Conservation (phyloP, 1,140 invertebrate genomes). For the Asobara japonica region DNA sequence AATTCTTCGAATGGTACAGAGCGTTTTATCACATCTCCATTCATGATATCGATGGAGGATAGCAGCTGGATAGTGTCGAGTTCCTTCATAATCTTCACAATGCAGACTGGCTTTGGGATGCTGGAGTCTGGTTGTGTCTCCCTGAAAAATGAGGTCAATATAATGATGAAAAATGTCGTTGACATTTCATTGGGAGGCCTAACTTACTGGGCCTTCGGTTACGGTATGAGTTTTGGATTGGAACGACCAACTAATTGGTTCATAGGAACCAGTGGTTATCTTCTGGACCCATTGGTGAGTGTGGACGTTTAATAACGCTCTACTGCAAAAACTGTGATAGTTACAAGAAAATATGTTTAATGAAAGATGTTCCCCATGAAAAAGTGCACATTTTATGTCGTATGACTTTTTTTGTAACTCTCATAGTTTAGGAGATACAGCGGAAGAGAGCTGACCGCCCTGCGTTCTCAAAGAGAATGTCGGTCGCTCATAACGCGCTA, state of each 20-base stretch:
- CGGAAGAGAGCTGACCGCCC: too few relatives aligned
- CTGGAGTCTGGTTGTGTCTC: slow-evolving; percentile 92
- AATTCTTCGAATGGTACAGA: slow-evolving; percentile 12
- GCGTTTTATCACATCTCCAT: slow-evolving; percentile 52
- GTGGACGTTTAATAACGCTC: too few relatives aligned
- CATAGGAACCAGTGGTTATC: slow-evolving; percentile 76
- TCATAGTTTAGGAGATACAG: too few relatives aligned
- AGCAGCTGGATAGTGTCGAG: slow-evolving; percentile 93
- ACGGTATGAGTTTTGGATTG: slow-evolving; percentile 88
- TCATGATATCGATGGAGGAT: slow-evolving; percentile 78
- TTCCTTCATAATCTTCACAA: slow-evolving; percentile 96
- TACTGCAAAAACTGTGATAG: too few relatives aligned
- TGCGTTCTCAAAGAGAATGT: too few relatives aligned
- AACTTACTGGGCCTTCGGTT: slow-evolving; percentile 96
- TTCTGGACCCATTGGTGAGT: slow-evolving; percentile 72
- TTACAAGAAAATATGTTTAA: too few relatives aligned
- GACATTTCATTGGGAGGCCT: slow-evolving; percentile 92
- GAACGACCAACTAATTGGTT: slow-evolving; percentile 77
- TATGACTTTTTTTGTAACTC: too few relatives aligned
- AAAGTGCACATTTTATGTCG: too few relatives aligned
- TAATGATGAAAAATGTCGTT: slow-evolving; percentile 97
- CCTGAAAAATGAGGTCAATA: slow-evolving; percentile 94
- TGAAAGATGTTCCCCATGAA: too few relatives aligned
- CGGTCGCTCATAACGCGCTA: too few relatives aligned
- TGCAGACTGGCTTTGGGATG: slow-evolving; percentile 97